Evolutionary conservation across 2,797 vertebrate genomes (phyloP).

Genomic region (Pelochelys cantorii): DNA sequence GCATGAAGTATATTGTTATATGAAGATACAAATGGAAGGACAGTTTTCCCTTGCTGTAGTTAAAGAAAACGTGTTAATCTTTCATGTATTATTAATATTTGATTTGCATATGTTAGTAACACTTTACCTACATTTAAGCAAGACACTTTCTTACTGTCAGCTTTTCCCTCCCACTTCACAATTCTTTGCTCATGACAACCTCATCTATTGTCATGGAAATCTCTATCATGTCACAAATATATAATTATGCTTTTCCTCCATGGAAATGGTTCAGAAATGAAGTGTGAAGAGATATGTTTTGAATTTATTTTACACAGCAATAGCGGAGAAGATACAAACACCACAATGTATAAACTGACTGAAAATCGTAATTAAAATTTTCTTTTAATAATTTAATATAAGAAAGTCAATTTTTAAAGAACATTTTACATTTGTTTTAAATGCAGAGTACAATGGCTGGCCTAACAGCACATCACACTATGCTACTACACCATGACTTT

Average conservation of each 20-base stretch:
- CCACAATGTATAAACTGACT: background rate
- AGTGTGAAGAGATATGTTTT: background rate
- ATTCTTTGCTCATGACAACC: background rate
- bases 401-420: too few relatives aligned
- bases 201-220: background rate
- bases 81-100: slow-evolving; percentile 12
- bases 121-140: background rate
- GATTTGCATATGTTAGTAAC: background rate
- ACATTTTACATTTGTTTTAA: background rate
- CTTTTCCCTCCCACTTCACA: background rate
- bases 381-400: background rate
- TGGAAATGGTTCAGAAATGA: background rate
- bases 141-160: background rate
- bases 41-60: background rate
- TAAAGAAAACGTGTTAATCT: background rate
- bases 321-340: background rate
- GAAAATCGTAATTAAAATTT: background rate
- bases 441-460: background rate
- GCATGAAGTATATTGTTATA: background rate
- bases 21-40: background rate
- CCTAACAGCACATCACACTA: background rate
- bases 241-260: background rate
- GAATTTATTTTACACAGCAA: background rate
- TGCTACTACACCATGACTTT: background rate
- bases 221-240: background rate